These are phyloP conservation scores for Myodes glareolus DNA, from an alignment of 2,113 vertebrate genomes.

Conservation along the genomic window DNA sequence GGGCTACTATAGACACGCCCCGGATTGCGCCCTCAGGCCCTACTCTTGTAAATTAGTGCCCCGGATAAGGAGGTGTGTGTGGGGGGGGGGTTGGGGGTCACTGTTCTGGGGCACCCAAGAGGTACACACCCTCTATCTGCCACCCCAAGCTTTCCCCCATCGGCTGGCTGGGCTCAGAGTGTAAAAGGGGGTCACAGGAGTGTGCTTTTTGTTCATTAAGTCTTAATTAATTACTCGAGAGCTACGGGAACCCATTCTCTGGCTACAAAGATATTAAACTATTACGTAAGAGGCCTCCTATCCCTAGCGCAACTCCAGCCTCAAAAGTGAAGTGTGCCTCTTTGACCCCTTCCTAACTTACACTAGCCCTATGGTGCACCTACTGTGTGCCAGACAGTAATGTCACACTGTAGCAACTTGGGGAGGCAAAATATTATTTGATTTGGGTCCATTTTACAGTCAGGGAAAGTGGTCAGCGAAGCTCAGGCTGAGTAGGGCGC, in stretches of 20 bases:
- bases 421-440: not conserved
- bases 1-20: not conserved
- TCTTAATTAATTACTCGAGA: constrained; percentile 61
- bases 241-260: constrained; percentile 2
- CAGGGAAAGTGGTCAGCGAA: not conserved
- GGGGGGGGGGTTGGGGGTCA: not conserved
- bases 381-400: not conserved
- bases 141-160: not conserved
- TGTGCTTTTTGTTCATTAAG: constrained; percentile 55
- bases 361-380: not conserved
- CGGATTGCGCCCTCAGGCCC: not conserved
- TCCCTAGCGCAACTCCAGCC: not conserved
- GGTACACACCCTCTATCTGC: constrained; percentile 61
- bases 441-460: not conserved
- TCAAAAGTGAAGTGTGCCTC: not conserved
- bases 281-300: constrained; percentile 46
- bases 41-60: constrained; percentile 56
- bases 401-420: not conserved
- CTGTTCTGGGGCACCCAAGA: not conserved
- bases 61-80: not conserved
- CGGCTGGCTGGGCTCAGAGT: not conserved
- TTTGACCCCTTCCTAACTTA: not conserved
- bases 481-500: not conserved
- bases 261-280: constrained; percentile 29
- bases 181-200: not conserved